phyloP scores from a whole-genome alignment of 2,888 invertebrate genomes.

The Nomada ferruginata region DNA sequence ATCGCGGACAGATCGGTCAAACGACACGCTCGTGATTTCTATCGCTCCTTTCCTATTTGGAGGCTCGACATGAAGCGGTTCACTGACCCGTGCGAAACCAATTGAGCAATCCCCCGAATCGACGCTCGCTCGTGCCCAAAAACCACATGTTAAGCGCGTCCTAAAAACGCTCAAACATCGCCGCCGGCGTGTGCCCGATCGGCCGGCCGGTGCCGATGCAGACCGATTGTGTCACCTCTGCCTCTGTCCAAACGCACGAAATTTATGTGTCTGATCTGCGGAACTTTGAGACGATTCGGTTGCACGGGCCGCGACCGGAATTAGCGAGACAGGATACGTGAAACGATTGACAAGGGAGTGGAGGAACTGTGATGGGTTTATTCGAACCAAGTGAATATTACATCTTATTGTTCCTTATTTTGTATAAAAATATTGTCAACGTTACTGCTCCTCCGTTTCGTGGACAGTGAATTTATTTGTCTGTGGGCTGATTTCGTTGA shows the following conservation, averaged over 20 bases:
- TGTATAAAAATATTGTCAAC: too few species aligned
- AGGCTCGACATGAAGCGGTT: neutral
- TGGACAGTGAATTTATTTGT: too few species aligned
- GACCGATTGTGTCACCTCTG: neutral
- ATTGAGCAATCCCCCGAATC: conserved; percentile 41
- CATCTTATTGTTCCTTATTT: too few species aligned
- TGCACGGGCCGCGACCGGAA: neutral
- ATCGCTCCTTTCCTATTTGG: conserved; percentile 31
- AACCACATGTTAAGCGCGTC: neutral
- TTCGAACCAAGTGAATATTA: too few species aligned
- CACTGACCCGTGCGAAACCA: conserved; percentile 42
- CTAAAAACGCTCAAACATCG: conserved; percentile 24
- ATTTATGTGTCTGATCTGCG: neutral
- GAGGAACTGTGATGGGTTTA: too few species aligned
- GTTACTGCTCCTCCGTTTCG: too few species aligned
- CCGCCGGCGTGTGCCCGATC: neutral
- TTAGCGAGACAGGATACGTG: neutral
- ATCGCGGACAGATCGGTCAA: conserved; percentile 10
- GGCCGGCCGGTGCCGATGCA: neutral
- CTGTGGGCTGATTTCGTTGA: too few species aligned
- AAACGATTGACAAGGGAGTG: too few species aligned
- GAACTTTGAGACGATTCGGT: neutral
- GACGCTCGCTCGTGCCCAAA: neutral
- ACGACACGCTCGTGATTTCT: conserved; percentile 29
- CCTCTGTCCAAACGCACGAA: neutral